phyloP scores from a whole-genome alignment of 92 coral and sea anemone genomes.

The Palythoa caribaeorum region DNA sequence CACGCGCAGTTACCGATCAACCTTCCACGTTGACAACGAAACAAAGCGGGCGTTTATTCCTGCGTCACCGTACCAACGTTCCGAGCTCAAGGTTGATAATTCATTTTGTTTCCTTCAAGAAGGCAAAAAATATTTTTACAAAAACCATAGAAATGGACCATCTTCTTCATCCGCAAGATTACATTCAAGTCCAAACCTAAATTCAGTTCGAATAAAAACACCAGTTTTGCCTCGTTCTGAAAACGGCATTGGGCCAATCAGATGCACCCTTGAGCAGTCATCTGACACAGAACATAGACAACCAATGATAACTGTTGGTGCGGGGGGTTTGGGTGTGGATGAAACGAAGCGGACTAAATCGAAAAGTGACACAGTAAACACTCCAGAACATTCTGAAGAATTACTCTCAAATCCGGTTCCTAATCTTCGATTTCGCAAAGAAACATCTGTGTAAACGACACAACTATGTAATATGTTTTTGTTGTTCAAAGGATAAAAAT shows the following conservation, averaged over 20 bases:
- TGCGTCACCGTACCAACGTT: not conserved
- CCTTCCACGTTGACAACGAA: not conserved
- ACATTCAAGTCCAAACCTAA: not conserved
- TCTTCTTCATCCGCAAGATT: not conserved
- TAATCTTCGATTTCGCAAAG: not conserved
- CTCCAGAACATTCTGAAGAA: not conserved
- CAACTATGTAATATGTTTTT: too few species aligned
- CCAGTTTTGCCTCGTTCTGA: not conserved
- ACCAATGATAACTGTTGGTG: not conserved
- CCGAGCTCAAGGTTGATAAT: not conserved
- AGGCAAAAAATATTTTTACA: not conserved
- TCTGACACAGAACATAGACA: not conserved
- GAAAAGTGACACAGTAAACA: too few species aligned
- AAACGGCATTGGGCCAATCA: not conserved
- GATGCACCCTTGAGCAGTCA: not conserved
- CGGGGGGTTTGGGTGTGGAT: not conserved
- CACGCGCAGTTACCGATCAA: not conserved
- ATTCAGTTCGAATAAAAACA: not conserved
- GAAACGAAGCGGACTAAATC: not conserved
- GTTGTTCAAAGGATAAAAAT: too few species aligned
- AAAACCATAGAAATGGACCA: too few species aligned
- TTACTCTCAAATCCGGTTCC: not conserved
- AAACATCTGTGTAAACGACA: slow-evolving; percentile 15
- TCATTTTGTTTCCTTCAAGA: not conserved
- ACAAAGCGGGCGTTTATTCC: not conserved